Base-by-base conservation (phyloP, 2,113 vertebrate species). In the Chionomys nivalis region DNA sequence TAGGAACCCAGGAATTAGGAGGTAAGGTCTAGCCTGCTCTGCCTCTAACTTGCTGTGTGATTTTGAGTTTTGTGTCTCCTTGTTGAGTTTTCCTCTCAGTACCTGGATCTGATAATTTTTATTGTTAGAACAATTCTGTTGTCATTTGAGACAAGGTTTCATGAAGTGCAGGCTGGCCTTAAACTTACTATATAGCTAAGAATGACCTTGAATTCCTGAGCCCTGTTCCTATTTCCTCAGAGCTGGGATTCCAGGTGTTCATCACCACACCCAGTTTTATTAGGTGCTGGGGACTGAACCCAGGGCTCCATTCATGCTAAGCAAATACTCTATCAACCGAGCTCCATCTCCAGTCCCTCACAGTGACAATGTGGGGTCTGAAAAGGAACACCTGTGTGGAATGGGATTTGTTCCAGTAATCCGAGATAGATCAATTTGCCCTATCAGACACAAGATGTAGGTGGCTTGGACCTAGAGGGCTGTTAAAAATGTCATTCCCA, bases 361-460 rank as follows among this genome's bases (percentile, higher is more conserved):
- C 3, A 42, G 49, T 72, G 55, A 73, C 39, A 44, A 78, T 13
- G 8, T 91, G 93, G 87, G 21, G 23, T 91, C 89, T 83, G 79
- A 39, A 66, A 96, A 76, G 75, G 61, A 87, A 42, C 31, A 44
- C 1, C 6, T 33, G 31, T 66, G 11, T 82, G 83, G 28, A 52
- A 16, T 87, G 86, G 72, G 76, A 65, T 73, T 90, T 90, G 49
- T 92, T 44, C 68, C 47, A 75, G 75, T 17, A 89, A 75, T 83
- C 66, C 73, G 28, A 77, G 52, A 76, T 33, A 52, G 39, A 90
- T 72, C 47, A 31, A 17, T 76, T 61, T 63, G 52, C 79, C 33
- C 63, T 93, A n/a, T 52, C 39, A 87, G 55, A 52, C 66, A 63
- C n/a, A 70, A 16, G 31, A 72, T 89, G 8, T 28, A 7, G 23